Conservation (phyloP, 2,113 vertebrate species). For the Brachionichthys hirsutus region DNA sequence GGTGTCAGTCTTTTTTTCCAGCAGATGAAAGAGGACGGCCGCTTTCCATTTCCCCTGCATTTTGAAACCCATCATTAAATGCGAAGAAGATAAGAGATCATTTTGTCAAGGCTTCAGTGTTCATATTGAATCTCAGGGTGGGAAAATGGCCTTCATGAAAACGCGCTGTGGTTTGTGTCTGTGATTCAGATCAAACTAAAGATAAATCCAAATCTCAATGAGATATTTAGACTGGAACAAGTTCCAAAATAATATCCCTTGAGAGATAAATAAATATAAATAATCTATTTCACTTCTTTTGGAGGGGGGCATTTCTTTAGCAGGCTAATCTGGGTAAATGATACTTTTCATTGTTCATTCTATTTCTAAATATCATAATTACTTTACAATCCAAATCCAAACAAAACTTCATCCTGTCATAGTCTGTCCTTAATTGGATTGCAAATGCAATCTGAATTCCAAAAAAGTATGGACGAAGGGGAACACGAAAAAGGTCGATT, state of each 20-base stretch:
- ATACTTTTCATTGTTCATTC: no score
- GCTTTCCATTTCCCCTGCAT: conserved; percentile 61
- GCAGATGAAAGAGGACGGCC: conserved; percentile 53
- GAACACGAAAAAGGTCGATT: no score
- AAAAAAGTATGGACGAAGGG: no score
- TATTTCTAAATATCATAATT: no score
- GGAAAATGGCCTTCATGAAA: conserved; percentile 14
- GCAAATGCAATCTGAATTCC: no score
- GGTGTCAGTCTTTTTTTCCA: conserved; percentile 38
- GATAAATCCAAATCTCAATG: conserved; percentile 65
- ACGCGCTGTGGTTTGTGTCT: conserved; percentile 21
- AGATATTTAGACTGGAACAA: conserved; percentile 49
- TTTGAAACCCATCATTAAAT: conserved; percentile 68
- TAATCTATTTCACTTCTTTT: conserved; percentile 12
- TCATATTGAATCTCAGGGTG: conserved; percentile 60
- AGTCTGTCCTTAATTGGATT: no score
- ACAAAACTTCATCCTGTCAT: no score
- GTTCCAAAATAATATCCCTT: conserved; percentile 41
- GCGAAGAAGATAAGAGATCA: conserved; percentile 63
- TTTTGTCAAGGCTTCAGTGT: conserved; percentile 54
- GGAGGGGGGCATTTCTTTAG: background rate
- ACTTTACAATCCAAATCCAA: no score
- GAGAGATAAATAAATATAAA: conserved; percentile 24
- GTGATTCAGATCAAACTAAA: conserved; percentile 52
- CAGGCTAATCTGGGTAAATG: background rate